These are phyloP conservation scores for Tiaroga cobitis DNA, from an alignment of 2,797 vertebrate species.

Conservation along the genomic window DNA sequence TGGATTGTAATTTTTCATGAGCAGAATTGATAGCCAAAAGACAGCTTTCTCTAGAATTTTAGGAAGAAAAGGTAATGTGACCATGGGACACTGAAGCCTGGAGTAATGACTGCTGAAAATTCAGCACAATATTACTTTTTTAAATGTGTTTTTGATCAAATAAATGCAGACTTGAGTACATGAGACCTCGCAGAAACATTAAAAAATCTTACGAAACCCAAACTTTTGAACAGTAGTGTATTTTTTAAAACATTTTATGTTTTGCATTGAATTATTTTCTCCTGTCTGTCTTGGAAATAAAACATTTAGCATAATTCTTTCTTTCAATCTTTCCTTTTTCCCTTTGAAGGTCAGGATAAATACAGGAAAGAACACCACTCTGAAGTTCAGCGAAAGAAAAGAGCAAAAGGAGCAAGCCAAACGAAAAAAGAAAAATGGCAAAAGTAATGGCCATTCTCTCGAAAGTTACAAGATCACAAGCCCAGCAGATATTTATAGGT, in stretches of 20 bases:
- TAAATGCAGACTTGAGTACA: background rate
- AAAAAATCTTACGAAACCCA: background rate
- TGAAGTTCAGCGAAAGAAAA: conserved; percentile 97
- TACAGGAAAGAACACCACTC: conserved; percentile 95
- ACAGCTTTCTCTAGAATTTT: too few species aligned
- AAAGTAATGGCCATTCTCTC: conserved; percentile 82
- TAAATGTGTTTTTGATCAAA: background rate
- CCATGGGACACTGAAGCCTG: background rate
- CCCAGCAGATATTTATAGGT: conserved; percentile 94
- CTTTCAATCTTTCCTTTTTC: background rate
- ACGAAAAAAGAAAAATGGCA: conserved; percentile 89
- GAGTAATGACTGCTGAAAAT: background rate
- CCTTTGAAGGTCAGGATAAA: conserved; percentile 92
- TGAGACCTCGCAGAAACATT: background rate
- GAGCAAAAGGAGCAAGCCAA: conserved; percentile 96
- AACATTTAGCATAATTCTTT: background rate
- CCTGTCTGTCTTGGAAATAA: background rate
- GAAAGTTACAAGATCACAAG: conserved; percentile 88
- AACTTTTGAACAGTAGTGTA: background rate
- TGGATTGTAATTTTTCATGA: too few species aligned
- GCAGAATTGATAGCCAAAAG: too few species aligned
- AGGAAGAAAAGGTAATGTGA: background rate
- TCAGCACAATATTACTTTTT: too few species aligned
- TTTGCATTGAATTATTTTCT: background rate
- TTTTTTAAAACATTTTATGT: background rate